Conservation (phyloP, 2,113 vertebrate genomes). For the Murina feae region DNA sequence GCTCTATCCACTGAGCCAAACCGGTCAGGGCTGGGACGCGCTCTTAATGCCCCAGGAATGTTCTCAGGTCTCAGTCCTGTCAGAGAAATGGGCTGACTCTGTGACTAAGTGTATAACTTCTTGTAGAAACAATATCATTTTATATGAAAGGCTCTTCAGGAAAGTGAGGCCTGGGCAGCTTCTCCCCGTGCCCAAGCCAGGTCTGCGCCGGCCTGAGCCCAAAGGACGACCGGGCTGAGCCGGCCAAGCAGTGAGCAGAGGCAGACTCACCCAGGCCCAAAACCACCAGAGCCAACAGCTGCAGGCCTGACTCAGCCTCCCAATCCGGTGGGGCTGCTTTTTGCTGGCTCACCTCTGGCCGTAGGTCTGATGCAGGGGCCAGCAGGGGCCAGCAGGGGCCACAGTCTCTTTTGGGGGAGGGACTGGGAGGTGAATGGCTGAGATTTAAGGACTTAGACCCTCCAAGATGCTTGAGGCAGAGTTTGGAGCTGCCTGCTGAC, state of each 20-base stretch:
- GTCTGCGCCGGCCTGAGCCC: neutral
- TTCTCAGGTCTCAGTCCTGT: neutral
- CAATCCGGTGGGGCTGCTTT: neutral
- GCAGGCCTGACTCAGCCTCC: neutral
- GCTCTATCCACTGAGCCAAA: too few relatives aligned
- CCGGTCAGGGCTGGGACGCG: neutral
- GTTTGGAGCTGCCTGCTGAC: neutral
- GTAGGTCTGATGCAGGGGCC: neutral
- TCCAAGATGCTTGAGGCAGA: neutral
- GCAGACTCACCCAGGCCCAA: neutral
- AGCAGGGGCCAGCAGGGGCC: neutral
- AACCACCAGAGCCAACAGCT: neutral
- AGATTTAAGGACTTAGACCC: neutral
- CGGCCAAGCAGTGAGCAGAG: too few relatives aligned
- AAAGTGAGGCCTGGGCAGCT: neutral
- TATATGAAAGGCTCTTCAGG: neutral
- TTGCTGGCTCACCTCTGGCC: neutral
- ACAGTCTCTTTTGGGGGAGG: neutral
- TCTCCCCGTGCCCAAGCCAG: neutral
- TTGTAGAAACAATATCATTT: neutral
- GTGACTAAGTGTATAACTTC: neutral
- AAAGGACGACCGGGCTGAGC: neutral
- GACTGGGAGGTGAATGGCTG: neutral
- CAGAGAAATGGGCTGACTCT: neutral
- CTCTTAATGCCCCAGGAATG: neutral